These are phyloP conservation scores for Ormyrus pomaceus DNA, from an alignment of 2,888 invertebrate species.

Conservation along the genomic window DNA sequence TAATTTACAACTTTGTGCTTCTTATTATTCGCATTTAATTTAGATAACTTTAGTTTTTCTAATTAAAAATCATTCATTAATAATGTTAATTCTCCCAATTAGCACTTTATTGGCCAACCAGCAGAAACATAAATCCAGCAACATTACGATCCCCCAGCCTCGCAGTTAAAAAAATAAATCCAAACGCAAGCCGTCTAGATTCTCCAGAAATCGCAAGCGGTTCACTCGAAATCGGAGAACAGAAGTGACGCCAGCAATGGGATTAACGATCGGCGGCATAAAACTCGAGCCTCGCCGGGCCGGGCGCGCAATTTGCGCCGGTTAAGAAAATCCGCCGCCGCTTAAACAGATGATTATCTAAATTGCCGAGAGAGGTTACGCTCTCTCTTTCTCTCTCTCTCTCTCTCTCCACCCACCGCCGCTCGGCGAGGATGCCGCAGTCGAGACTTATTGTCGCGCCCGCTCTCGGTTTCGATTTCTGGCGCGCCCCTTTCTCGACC, in stretches of 20 bases:
- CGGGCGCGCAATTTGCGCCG: slow-evolving; percentile 23
- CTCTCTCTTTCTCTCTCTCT: too few species aligned
- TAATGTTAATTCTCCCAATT: too few species aligned
- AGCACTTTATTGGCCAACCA: too few species aligned
- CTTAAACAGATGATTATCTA: slow-evolving; percentile 27
- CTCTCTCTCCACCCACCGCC: too few species aligned
- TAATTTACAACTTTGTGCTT: too few species aligned
- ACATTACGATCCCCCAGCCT: not conserved
- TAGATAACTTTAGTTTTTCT: too few species aligned
- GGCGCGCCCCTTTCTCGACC: slow-evolving; percentile 25
- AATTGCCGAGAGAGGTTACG: slow-evolving; percentile 18
- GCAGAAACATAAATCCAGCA: too few species aligned
- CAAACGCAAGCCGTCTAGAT: not conserved
- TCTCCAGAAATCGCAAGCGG: not conserved
- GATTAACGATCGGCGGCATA: slow-evolving; percentile 11
- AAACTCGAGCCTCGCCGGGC: not conserved
- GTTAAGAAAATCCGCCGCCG: slow-evolving; percentile 24
- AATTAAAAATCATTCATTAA: too few species aligned
- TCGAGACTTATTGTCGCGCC: slow-evolving; percentile 21
- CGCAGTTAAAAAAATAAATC: not conserved
- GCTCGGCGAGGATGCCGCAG: not conserved
- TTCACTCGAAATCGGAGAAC: not conserved
- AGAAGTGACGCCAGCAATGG: not conserved
- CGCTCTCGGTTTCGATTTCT: slow-evolving; percentile 26
- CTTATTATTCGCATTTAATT: too few species aligned